These are phyloP conservation scores for Diogma glabrata DNA, from an alignment of 2,888 invertebrate genomes.

Conservation along the genomic window DNA sequence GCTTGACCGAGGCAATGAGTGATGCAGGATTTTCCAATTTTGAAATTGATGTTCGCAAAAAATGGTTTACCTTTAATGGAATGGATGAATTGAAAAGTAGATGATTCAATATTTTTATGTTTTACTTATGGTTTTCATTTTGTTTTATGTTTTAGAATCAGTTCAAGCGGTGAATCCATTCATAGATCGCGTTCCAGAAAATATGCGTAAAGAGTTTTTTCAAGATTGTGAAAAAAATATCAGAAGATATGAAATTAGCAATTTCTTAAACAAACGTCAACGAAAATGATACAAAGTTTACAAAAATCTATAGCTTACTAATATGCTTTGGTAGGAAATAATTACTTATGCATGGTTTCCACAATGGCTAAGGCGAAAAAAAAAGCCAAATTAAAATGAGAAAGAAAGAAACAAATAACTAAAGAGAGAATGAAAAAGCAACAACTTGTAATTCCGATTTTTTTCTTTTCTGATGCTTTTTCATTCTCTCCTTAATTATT, in stretches of 20 bases:
- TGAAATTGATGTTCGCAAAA: conserved; percentile 46
- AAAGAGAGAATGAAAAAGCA: no score
- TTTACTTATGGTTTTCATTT: conserved; percentile 1
- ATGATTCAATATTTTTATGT: conserved; percentile 21
- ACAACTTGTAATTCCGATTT: no score
- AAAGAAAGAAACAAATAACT: no score
- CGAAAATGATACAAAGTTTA: conserved; percentile 2
- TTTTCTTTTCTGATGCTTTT: no score
- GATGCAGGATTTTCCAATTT: conserved; percentile 48
- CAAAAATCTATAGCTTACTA: conserved; percentile 39
- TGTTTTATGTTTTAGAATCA: conserved; percentile 40
- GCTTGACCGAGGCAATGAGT: conserved; percentile 42
- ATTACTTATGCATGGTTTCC: no score
- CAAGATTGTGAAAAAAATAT: conserved; percentile 45
- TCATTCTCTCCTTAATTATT: no score
- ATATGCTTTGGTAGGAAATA: conserved; percentile 39
- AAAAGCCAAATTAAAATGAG: no score
- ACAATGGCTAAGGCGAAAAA: no score
- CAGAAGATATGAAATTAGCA: conserved; percentile 34
- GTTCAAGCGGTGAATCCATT: conserved; percentile 61
- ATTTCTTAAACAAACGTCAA: conserved; percentile 26
- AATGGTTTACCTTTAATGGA: conserved; percentile 45
- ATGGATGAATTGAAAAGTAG: conserved; percentile 47
- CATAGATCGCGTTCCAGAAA: conserved; percentile 44
- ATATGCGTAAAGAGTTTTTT: conserved; percentile 48